Base-by-base conservation (phyloP, 2,888 invertebrate genomes). In the Hypomecis punctinalis region DNA sequence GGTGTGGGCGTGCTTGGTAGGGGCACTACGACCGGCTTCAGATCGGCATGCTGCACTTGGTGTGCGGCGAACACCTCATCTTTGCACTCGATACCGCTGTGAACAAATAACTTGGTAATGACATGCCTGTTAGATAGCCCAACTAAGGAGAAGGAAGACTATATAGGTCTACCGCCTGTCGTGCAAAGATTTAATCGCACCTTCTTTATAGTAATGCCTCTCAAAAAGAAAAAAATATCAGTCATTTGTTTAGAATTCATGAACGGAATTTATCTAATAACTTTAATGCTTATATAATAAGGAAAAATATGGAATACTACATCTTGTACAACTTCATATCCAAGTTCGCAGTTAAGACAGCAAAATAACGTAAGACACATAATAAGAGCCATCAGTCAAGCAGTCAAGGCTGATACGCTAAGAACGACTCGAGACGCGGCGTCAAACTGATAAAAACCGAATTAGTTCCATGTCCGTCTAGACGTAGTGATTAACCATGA, bases 21-120 rank as follows among this genome's bases (percentile, higher is more conserved):
- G 51, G 82, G 76, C 51, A 79, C 78, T 75, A 88, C 81, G n/a
- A 70, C 74, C 56, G 90, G 90, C 75, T 93, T 91, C 79, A 91
- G 72, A 82, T 89, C 90, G 75, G 83, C 89, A 80, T 89, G 86
- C 83, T 84, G 88, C 87, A 91, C 84, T 82, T 91, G 93, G 85
- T 95, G 94, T 85, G 94, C 93, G 79, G 96, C 96, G 85, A 96
- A 96, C 82, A 97, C 94, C 90, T 96, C 96, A 94, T 96, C 94
- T 92, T 95, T 94, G 93, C 95, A 94, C 94, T 97, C 96, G 91
- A 97, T 94, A 86, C 95, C 96, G 94, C 97, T 96, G 94, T 75
- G 93, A 75, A 89, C 85, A 89, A 78, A 82, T 75, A 68, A 91
- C 87, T 80, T 79, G 74, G 76, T 79, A 80, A 83, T 78, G 82